Evolutionary conservation across 2,797 vertebrate genomes (phyloP).

Genomic region (Chaetodon trifasciatus): DNA sequence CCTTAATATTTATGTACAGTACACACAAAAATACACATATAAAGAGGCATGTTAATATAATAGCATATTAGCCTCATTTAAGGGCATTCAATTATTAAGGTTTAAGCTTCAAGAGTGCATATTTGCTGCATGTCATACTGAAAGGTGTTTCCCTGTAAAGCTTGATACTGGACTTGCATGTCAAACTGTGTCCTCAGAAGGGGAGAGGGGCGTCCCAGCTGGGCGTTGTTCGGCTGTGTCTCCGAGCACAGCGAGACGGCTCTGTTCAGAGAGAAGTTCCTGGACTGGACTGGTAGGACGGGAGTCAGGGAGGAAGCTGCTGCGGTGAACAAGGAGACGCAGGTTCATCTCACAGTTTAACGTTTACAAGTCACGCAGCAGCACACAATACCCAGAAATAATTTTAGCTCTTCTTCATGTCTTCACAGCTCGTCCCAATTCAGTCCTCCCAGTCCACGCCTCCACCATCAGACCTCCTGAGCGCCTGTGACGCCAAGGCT

Average conservation of each 20-base stretch:
- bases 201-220: slow-evolving; percentile 84
- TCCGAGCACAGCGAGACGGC: slow-evolving; percentile 81
- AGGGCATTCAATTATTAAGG: not conserved
- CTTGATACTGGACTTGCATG: not conserved
- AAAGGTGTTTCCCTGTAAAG: not conserved
- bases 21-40: not conserved
- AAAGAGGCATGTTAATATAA: not conserved
- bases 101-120: not conserved
- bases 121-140: not conserved
- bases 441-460: slow-evolving; percentile 21
- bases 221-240: slow-evolving; percentile 85
- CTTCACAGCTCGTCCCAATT: slow-evolving; percentile 29
- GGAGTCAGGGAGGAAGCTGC: slow-evolving; percentile 25
- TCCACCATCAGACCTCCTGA: slow-evolving; percentile 58
- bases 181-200: slow-evolving; percentile 64
- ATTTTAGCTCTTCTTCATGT: not conserved
- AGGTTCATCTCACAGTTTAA: slow-evolving; percentile 64
- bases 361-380: not conserved
- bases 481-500: slow-evolving; percentile 81
- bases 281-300: slow-evolving; percentile 71
- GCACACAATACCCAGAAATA: not conserved
- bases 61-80: not conserved
- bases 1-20: too few species aligned
- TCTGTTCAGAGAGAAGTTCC: slow-evolving; percentile 88
- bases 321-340: slow-evolving; percentile 38